Conservation (phyloP, 2,113 vertebrate genomes). For the Plecotus auritus region DNA sequence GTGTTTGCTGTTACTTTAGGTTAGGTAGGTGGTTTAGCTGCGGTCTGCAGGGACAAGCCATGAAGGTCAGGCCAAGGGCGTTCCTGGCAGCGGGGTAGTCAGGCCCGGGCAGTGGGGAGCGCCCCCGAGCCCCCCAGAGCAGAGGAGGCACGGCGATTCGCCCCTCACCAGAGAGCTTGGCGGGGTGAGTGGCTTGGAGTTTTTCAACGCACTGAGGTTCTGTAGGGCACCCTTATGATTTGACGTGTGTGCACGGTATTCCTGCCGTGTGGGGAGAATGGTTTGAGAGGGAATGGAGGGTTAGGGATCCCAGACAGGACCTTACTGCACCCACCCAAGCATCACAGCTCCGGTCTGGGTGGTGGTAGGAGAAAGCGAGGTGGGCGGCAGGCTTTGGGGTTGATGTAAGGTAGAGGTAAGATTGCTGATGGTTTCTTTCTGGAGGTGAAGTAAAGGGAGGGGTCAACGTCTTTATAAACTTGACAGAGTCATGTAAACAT, state of each 20-base stretch:
- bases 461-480: neutral
- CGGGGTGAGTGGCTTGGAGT: neutral
- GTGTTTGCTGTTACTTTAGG: neutral
- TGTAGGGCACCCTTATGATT: neutral
- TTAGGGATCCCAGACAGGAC: neutral
- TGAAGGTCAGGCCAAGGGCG: neutral
- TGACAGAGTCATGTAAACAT: neutral
- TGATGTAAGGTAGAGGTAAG: neutral
- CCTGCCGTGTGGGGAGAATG: neutral
- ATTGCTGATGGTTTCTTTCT: neutral
- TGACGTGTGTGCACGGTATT: neutral
- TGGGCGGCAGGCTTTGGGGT: neutral
- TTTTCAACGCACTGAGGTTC: neutral
- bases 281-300: neutral
- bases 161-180: neutral
- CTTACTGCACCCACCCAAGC: neutral
- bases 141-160: no score
- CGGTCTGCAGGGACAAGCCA: neutral
- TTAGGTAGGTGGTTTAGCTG: neutral
- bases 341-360: neutral
- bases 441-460: neutral
- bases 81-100: neutral
- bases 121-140: no score
- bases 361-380: neutral
- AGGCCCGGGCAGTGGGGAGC: neutral